Percentiles rank a stretch among this genome's conserved stretches.
phyloP scores from a whole-genome alignment of 2,113 vertebrate species.

The Chiloscyllium plagiosum region DNA sequence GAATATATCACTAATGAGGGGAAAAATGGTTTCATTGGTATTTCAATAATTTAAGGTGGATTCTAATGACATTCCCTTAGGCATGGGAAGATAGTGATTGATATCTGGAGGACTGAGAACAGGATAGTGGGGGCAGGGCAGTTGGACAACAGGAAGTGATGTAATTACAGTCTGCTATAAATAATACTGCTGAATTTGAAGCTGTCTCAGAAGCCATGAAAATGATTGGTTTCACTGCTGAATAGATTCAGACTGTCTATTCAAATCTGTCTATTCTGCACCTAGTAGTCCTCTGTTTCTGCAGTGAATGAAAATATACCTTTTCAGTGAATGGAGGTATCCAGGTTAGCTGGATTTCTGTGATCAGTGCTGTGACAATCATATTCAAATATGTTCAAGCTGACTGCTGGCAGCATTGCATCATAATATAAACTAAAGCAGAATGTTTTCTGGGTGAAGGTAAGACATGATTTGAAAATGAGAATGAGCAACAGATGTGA shows the following conservation, averaged over 20 bases:
- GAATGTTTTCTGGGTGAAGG: not conserved
- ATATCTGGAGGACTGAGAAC: too few species aligned
- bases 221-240: conserved; percentile 87
- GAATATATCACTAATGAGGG: too few species aligned
- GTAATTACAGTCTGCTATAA: conserved; percentile 71
- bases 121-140: too few species aligned
- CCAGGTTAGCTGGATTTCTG: not conserved
- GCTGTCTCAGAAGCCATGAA: conserved; percentile 92
- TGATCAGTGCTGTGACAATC: not conserved
- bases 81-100: too few species aligned
- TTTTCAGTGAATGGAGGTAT: too few species aligned
- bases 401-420: not conserved
- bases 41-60: too few species aligned
- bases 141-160: too few species aligned
- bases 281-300: conserved; percentile 63
- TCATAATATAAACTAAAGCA: not conserved
- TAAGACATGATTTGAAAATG: not conserved
- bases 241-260: conserved; percentile 90
- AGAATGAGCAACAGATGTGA: not conserved
- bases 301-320: not conserved
- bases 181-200: conserved; percentile 81
- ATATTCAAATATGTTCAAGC: not conserved
- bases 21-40: too few species aligned
- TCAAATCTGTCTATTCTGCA: conserved; percentile 90
- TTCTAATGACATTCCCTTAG: too few species aligned